Base-by-base conservation (phyloP, 2,113 vertebrate species). In the Petromus typicus region DNA sequence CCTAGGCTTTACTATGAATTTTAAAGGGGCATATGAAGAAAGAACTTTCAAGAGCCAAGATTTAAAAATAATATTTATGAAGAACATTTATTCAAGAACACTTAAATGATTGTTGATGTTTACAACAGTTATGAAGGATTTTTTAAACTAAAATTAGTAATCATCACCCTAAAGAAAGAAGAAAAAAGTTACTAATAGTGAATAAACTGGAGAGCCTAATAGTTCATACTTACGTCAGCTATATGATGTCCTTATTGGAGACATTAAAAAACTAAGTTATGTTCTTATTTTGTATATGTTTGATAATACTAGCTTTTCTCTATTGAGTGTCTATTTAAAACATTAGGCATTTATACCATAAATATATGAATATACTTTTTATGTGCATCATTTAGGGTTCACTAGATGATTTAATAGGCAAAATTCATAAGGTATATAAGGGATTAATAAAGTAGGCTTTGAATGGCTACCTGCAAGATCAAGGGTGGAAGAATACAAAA, bases 1-100 rank as follows among this genome's bases (percentile, higher is more conserved):
- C 22, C 17, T 81, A n/a, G 37, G 30, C 1, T 82, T 91, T 56
- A 27, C 18, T 34, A 32, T 90, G n/a, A 89, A 8, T 64, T n/a
- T 83, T 40, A 82, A 34, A 87, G 30, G 76, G 20, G 22, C 45
- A 59, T 20, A 56, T 30, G 56, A 81, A 91, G 71, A 91, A 48
- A 93, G 34, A 90, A 40, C 30, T 95, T 93, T 85, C 37, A 81
- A 18, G 94, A 93, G 45, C 51, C 20, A 75, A 91, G 67, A 89
- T 56, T 75, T 10, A 69, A 89, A 86, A n/a, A 3, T 86, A 25
- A 32, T 37, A 48, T 85, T 90, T 71, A 64, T 78, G 10, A 93
- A 89, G 45, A 75, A 91, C 7, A 16, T 16, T 57, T 69, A 59
- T 32, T 88, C 34, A 22, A 93, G 34, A 95, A 86, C 22, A 63